phyloP scores from a whole-genome alignment of 2,888 invertebrate genomes.

The Lithophane semibrunnea region DNA sequence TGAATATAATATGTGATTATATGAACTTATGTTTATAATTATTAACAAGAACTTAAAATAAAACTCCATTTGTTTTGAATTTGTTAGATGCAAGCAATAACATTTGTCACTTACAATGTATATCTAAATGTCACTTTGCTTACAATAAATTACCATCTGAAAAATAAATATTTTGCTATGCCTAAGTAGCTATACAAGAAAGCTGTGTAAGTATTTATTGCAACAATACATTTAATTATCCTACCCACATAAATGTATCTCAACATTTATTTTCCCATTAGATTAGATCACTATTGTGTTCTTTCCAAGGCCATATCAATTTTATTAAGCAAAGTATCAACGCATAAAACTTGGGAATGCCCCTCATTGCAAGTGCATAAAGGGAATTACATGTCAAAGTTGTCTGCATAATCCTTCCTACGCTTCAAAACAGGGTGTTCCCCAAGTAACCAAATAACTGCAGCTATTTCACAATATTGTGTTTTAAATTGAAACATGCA shows the following conservation, averaged over 20 bases:
- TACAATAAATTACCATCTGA: neutral
- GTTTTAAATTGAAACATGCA: constrained; percentile 45
- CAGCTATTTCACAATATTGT: constrained; percentile 53
- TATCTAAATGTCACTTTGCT: neutral
- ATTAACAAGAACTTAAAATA: neutral
- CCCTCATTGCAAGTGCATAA: constrained; percentile 15
- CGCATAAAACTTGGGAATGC: constrained; percentile 14
- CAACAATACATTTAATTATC: neutral
- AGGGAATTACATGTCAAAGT: constrained; percentile 7
- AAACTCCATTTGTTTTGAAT: neutral
- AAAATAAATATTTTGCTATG: neutral
- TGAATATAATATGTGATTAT: too few species aligned
- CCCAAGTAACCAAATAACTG: constrained; percentile 18
- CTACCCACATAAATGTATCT: neutral
- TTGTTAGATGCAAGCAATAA: neutral
- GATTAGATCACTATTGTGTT: constrained; percentile 2
- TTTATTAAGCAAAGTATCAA: neutral
- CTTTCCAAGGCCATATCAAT: constrained; percentile 38
- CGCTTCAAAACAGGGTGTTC: constrained; percentile 31
- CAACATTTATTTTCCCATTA: neutral
- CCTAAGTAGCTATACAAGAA: neutral
- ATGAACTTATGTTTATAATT: neutral
- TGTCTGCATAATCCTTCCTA: neutral
- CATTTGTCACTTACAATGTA: neutral
- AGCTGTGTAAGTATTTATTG: neutral